Evolutionary conservation across 2,113 vertebrate species (phyloP), one percentile per base, ranked within the genome.

Genomic region (Indri indri): DNA sequence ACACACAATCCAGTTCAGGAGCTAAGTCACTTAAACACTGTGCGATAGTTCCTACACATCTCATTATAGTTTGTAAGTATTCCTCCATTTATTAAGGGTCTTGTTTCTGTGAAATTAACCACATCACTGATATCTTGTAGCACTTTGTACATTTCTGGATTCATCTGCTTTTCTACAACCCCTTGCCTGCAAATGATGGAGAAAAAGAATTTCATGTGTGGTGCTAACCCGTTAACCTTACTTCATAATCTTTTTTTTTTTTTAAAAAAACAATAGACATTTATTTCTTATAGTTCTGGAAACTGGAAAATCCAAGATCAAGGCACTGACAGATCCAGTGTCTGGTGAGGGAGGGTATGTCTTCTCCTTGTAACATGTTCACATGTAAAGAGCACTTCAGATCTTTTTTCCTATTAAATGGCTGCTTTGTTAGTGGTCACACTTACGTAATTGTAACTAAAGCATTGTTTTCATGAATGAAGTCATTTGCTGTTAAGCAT

Each of bases 41-140:
- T 74, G 66, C 40, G 74, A 1, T 85, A 32, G 47, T 74, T 50
- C 54, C 57, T 94, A 34, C 14, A 52, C 61, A 32, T 82, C 23
- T 81, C 37, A 65, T 52, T 88, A 40, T 50, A 71, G 34, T 92
- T 68, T 80, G 9, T 76, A 93, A 93, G 30, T 93, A 71, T 76
- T 94, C 20, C 66, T 91, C 3, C 61, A 3, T 77, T 91, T 79
- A 52, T 50, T 79, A 37, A 91, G 70, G 37, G 5, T 74, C 68
- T 91, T 80, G 2, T 90, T 96, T 76, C 57, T 94, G 3, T 85
- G 74, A 90, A 66, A 92, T 57, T 84, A 94, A 68, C 37, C 34
- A 71, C 37, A 71, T 45, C 30, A 45, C 13, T 12, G 25, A 84
- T 77, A 40, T 17, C 76, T 34, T 90, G 2, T 73, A 73, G 71